Conservation (phyloP, 2,888 invertebrate species). For the Anarsia innoxiella region DNA sequence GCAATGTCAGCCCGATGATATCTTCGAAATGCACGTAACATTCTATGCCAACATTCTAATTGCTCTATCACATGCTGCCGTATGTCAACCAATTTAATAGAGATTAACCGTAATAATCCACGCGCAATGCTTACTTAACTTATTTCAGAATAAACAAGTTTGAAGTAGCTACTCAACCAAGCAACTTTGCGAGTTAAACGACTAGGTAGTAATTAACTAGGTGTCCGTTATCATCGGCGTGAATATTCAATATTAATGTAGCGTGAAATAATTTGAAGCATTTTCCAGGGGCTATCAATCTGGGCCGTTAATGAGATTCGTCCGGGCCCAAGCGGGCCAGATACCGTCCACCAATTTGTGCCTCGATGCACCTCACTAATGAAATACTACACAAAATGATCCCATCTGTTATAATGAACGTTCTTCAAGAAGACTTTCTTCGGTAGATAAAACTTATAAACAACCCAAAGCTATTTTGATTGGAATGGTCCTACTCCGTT, state of each 20-base stretch:
- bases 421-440: conserved; percentile 7
- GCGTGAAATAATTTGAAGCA: conserved; percentile 64
- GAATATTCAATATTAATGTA: conserved; percentile 63
- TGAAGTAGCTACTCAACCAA: no score
- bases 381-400: conserved; percentile 36
- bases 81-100: no score
- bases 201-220: conserved; percentile 25
- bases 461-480: no score
- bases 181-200: no score
- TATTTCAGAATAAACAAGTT: no score
- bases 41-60: no score
- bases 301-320: conserved; percentile 65
- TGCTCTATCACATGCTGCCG: no score
- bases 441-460: conserved; percentile 3
- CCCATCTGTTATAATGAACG: conserved; percentile 11
- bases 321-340: conserved; percentile 38
- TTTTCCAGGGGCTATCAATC: conserved; percentile 67
- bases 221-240: conserved; percentile 29
- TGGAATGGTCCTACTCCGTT: conserved; percentile 2
- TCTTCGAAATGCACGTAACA: conserved; percentile 19
- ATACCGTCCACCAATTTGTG: conserved; percentile 61
- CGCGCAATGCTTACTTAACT: no score
- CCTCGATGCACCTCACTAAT: conserved; percentile 56
- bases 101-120: no score
- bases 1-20: conserved; percentile 25